These are phyloP conservation scores for Dreissena polymorpha DNA, from an alignment of 1,140 invertebrate species.

Conservation along the genomic window DNA sequence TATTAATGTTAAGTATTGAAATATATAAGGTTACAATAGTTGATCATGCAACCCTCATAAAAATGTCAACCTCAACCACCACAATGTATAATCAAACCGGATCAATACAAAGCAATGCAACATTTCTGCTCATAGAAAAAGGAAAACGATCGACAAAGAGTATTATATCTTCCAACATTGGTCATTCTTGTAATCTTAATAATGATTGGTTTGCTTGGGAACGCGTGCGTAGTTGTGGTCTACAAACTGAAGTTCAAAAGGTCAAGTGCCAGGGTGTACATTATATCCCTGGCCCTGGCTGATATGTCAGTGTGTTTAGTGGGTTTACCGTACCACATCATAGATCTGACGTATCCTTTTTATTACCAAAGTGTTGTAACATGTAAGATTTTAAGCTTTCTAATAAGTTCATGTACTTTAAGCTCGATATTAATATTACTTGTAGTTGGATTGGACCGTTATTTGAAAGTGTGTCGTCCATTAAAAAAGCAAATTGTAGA, in stretches of 20 bases:
- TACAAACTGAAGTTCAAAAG: conserved; percentile 56
- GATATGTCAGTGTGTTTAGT: conserved; percentile 64
- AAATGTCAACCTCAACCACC: too few species aligned
- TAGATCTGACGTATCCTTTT: conserved; percentile 53
- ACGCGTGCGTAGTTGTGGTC: conserved; percentile 59
- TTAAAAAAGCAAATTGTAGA: conserved; percentile 60
- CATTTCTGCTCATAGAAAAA: too few species aligned
- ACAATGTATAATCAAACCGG: too few species aligned
- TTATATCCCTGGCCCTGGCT: conserved; percentile 60
- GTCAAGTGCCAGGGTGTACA: conserved; percentile 60
- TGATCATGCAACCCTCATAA: too few species aligned
- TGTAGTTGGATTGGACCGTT: conserved; percentile 65
- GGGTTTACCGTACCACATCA: conserved; percentile 63
- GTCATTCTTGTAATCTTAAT: conserved; percentile 51
- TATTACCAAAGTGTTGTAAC: too few species aligned
- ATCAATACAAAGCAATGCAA: too few species aligned
- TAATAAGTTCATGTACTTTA: conserved; percentile 59
- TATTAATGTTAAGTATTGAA: too few species aligned
- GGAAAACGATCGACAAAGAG: conserved; percentile 18
- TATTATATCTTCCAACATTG: conserved; percentile 53
- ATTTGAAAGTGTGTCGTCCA: conserved; percentile 63
- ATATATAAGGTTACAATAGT: too few species aligned
- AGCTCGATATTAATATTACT: conserved; percentile 62
- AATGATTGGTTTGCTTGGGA: conserved; percentile 60
- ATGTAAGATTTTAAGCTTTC: conserved; percentile 60